These are phyloP conservation scores for Steinernema carpocapsae DNA, from an alignment of 2,888 invertebrate species.

Conservation along the genomic window DNA sequence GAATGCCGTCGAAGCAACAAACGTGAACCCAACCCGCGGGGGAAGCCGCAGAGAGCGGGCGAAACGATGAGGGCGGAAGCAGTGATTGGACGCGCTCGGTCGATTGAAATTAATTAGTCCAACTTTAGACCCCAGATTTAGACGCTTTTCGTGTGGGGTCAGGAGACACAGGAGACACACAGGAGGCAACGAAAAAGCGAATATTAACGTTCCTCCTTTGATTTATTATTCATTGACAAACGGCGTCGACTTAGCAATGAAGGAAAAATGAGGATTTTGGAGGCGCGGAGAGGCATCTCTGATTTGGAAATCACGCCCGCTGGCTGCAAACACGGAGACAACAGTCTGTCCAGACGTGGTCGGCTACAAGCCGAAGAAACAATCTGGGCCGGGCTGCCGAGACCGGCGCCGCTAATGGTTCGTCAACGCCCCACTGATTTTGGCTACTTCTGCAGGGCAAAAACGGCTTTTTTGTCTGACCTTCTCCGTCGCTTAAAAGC, in stretches of 20 bases:
- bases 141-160: slow-evolving; percentile 12
- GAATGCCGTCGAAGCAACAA: too few relatives aligned
- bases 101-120: slow-evolving; percentile 17
- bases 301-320: neutral
- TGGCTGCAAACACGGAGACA: neutral
- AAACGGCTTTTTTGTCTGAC: neutral
- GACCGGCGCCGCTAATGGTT: slow-evolving; percentile 2
- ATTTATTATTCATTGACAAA: slow-evolving; percentile 16
- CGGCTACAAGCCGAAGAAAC: neutral
- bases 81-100: slow-evolving; percentile 8
- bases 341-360: neutral
- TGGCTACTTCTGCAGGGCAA: neutral
- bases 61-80: neutral
- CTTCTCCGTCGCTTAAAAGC: slow-evolving; percentile 16
- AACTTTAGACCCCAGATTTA: neutral
- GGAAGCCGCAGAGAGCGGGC: neutral
- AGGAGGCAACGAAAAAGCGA: neutral
- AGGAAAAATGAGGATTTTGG: neutral
- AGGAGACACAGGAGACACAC: neutral
- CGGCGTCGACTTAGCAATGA: neutral
- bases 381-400: too few relatives aligned
- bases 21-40: too few relatives aligned
- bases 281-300: neutral
- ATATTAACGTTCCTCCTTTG: neutral
- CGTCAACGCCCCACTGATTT: slow-evolving; percentile 29